phyloP scores from a whole-genome alignment of 2,888 invertebrate species.

The Amphipoea lucens region DNA sequence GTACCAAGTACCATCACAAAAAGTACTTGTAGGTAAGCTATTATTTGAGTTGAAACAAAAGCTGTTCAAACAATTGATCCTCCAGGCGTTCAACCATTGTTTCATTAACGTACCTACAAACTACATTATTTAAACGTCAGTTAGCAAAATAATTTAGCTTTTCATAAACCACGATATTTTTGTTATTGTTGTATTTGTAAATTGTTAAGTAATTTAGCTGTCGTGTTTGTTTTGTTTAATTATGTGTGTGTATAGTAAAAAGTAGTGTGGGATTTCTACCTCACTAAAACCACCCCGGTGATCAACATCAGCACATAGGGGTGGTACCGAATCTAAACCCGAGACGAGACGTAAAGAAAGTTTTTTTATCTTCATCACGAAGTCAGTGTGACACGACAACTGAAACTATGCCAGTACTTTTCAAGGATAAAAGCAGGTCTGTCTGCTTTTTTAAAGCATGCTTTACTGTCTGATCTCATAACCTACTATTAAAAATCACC shows the following conservation, averaged over 20 bases:
- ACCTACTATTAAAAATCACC: conserved; percentile 9
- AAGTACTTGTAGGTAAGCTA: conserved; percentile 48
- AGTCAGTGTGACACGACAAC: background rate
- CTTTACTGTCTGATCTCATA: conserved; percentile 12
- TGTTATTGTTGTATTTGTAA: background rate
- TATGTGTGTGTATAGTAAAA: background rate
- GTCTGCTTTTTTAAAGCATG: background rate
- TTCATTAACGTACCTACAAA: conserved; percentile 38
- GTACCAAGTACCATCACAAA: conserved; percentile 10
- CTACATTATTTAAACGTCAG: conserved; percentile 37
- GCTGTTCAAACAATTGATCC: conserved; percentile 62
- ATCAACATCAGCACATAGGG: too few relatives aligned
- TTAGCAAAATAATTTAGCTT: conserved; percentile 36
- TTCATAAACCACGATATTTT: conserved; percentile 34
- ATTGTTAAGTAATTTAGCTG: background rate
- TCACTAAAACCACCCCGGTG: too few relatives aligned
- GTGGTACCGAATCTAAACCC: background rate
- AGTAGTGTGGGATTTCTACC: too few relatives aligned
- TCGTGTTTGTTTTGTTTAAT: background rate
- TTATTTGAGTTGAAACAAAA: conserved; percentile 64
- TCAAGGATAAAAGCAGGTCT: background rate
- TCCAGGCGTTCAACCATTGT: conserved; percentile 60
- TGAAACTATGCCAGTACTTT: background rate
- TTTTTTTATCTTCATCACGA: conserved; percentile 13
- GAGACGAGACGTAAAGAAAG: background rate